Conservation (phyloP, 2,797 vertebrate genomes). For the Xyrichtys novacula region DNA sequence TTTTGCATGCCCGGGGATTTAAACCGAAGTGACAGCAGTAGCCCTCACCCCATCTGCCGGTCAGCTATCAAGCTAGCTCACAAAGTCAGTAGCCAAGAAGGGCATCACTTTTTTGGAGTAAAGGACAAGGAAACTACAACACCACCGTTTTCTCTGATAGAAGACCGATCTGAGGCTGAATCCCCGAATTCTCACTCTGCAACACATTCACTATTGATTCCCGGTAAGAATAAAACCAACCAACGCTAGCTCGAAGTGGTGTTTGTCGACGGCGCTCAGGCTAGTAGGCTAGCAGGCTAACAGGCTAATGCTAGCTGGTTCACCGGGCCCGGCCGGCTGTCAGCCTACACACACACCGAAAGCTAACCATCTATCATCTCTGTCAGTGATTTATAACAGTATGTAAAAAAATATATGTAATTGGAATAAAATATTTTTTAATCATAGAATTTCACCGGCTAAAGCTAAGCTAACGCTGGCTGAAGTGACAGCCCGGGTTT, state of each 20-base stretch:
- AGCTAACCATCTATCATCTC: constrained; percentile 4
- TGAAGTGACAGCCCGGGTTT: constrained; percentile 39
- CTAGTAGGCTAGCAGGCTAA: constrained; percentile 28
- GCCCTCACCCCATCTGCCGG: constrained; percentile 77
- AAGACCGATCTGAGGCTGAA: constrained; percentile 59
- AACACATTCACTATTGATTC: constrained; percentile 65
- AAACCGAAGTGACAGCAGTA: constrained; percentile 83
- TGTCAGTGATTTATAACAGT: not conserved
- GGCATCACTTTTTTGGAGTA: constrained; percentile 74
- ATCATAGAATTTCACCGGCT: not conserved
- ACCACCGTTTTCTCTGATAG: constrained; percentile 45
- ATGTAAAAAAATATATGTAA: not conserved
- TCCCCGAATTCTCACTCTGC: constrained; percentile 50
- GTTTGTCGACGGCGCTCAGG: constrained; percentile 66
- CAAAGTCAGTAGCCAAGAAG: constrained; percentile 76
- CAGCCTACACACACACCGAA: constrained; percentile 24
- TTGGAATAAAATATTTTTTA: not conserved
- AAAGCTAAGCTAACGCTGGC: constrained; percentile 4
- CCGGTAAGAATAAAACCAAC: constrained; percentile 70
- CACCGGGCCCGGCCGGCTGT: constrained; percentile 72
- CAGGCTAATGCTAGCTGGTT: constrained; percentile 16
- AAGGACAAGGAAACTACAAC: constrained; percentile 71
- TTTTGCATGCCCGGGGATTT: constrained; percentile 85
- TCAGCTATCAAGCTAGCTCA: constrained; percentile 77
- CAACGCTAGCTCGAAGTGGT: constrained; percentile 33